Conservation (phyloP, 2,888 invertebrate genomes). For the Conus canariensis region DNA sequence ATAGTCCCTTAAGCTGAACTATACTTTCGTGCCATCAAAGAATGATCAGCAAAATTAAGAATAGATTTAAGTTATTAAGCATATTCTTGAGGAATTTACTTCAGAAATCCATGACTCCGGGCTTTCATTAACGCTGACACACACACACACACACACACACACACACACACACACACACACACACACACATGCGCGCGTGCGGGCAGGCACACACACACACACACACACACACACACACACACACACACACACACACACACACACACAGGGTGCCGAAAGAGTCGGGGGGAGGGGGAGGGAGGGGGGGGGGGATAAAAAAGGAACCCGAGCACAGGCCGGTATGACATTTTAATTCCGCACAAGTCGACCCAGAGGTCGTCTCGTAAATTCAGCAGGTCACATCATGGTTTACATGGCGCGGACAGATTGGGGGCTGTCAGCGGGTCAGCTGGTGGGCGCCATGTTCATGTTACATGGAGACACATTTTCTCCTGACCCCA, state of each 20-base stretch:
- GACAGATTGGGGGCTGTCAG: constrained; percentile 6
- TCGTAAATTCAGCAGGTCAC: constrained; percentile 12
- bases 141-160: no score
- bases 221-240: constrained; percentile 1
- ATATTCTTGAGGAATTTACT: no score
- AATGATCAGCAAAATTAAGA: no score
- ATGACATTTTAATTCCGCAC: background rate
- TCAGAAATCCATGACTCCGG: no score
- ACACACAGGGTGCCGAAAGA: background rate
- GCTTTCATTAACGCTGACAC: no score
- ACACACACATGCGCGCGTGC: background rate
- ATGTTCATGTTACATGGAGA: constrained; percentile 13
- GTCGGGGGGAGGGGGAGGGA: background rate
- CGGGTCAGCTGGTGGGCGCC: constrained; percentile 5
- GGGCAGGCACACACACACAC: background rate
- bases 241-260: background rate
- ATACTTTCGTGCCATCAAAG: no score
- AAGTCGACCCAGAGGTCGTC: background rate
- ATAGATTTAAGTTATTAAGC: no score
- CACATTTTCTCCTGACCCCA: constrained; percentile 18
- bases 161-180: background rate
- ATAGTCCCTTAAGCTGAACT: no score
- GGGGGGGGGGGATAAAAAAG: background rate
- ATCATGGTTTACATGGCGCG: background rate
- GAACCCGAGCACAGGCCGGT: background rate